Conservation (phyloP, 2,797 vertebrate species). For the Propithecus deckenii region DNA sequence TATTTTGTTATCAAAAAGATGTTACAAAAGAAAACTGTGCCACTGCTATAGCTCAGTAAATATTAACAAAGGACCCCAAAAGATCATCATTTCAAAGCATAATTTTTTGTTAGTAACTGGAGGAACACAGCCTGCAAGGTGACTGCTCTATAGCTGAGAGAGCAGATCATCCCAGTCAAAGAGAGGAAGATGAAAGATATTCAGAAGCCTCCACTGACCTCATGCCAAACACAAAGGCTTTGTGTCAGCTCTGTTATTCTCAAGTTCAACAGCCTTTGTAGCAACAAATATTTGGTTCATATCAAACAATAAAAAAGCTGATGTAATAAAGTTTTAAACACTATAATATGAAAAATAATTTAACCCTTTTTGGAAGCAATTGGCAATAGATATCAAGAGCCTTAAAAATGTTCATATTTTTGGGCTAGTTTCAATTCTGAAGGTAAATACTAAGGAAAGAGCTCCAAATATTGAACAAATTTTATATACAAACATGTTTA, state of each 20-base stretch:
- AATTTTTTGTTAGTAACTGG: neutral
- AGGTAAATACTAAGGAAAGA: neutral
- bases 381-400: neutral
- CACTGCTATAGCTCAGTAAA: neutral
- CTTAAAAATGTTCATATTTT: constrained; percentile 6
- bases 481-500: neutral
- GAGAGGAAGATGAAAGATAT: neutral
- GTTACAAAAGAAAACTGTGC: neutral
- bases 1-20: neutral
- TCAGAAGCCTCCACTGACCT: neutral
- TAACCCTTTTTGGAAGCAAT: neutral
- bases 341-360: constrained; percentile 9
- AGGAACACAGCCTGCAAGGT: neutral
- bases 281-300: constrained; percentile 34
- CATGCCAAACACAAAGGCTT: constrained; percentile 34
- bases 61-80: neutral
- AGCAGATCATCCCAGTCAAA: constrained; percentile 13
- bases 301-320: constrained; percentile 26
- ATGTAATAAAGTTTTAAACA: constrained; percentile 44
- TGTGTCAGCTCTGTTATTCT: neutral
- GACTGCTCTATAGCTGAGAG: neutral
- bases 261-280: neutral
- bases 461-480: neutral
- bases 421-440: neutral
- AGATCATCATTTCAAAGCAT: constrained; percentile 16